A percentile compares a stretch with the other conserved stretches of the same genome.
These are phyloP conservation scores for Pipistrellus nathusii DNA, from an alignment of 2,797 vertebrate genomes.

Conservation along the genomic window DNA sequence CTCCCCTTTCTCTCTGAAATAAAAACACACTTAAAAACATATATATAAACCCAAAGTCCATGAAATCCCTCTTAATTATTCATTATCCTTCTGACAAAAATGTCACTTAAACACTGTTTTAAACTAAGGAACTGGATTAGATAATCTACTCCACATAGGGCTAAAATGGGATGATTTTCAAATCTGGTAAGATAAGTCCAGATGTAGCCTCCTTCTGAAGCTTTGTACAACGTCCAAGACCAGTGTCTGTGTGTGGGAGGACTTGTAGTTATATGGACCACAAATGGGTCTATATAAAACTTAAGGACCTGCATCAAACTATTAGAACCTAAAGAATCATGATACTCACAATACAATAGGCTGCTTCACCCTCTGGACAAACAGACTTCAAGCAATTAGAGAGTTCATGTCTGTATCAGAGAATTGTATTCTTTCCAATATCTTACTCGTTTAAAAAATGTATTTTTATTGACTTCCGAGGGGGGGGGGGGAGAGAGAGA, in stretches of 20 bases:
- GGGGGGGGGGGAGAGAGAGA: no score
- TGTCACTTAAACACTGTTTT: not conserved
- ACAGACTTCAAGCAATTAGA: not conserved
- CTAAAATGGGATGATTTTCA: slow-evolving; percentile 2
- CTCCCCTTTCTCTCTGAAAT: no score
- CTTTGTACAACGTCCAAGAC: slow-evolving; percentile 39
- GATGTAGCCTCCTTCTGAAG: not conserved
- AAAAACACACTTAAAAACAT: not conserved
- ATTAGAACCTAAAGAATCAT: slow-evolving; percentile 9
- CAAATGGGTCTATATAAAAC: not conserved
- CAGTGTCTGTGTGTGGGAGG: not conserved
- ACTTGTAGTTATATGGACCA: not conserved
- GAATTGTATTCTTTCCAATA: not conserved
- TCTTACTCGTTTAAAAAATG: not conserved
- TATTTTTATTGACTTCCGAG: no score
- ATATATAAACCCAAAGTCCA: not conserved
- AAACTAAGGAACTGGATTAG: not conserved
- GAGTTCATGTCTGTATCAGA: not conserved
- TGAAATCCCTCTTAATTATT: not conserved
- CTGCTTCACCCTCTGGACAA: not conserved
- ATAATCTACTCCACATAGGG: not conserved
- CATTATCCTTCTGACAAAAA: slow-evolving; percentile 21
- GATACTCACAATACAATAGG: not conserved
- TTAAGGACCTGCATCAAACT: not conserved
- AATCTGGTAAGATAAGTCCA: not conserved